Conservation (phyloP, 2,113 vertebrate species). For the Lepisosteus osseus region DNA sequence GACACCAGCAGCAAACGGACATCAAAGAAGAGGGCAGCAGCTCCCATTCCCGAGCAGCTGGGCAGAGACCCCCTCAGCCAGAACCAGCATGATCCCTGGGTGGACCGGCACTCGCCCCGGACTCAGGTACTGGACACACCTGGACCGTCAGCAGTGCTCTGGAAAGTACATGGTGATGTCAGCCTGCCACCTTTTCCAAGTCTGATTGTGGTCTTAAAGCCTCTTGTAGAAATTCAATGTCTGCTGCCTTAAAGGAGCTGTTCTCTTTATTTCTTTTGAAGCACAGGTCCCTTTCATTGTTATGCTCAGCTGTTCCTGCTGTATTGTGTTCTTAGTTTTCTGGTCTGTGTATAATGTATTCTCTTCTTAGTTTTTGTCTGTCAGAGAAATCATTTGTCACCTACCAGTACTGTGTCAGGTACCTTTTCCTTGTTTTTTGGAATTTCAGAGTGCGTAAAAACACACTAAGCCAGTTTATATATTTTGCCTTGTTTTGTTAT, state of each 20-base stretch:
- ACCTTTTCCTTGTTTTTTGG: not conserved
- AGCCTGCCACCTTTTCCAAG: no score
- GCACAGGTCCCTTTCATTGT: no score
- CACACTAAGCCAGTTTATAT: not conserved
- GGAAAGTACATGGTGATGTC: no score
- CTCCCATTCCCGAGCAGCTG: constrained; percentile 16
- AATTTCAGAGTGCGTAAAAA: not conserved
- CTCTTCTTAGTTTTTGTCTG: not conserved
- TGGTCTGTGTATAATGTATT: not conserved
- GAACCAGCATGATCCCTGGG: constrained; percentile 75
- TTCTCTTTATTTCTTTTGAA: no score
- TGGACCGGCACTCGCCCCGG: constrained; percentile 77
- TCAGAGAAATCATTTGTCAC: no score
- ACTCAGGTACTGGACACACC: constrained; percentile 67
- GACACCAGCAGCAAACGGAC: constrained; percentile 41
- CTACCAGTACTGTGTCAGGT: no score
- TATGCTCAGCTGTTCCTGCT: no score
- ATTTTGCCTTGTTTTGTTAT: constrained; percentile 6
- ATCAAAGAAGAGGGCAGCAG: constrained; percentile 60
- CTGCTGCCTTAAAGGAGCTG: no score
- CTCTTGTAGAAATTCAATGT: no score
- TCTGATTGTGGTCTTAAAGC: no score
- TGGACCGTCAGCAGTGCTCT: no score
- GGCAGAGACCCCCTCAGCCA: constrained; percentile 25
- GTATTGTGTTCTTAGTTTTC: not conserved